phyloP scores from a whole-genome alignment of 2,113 vertebrate species.

The Phylloscopus whistleri region DNA sequence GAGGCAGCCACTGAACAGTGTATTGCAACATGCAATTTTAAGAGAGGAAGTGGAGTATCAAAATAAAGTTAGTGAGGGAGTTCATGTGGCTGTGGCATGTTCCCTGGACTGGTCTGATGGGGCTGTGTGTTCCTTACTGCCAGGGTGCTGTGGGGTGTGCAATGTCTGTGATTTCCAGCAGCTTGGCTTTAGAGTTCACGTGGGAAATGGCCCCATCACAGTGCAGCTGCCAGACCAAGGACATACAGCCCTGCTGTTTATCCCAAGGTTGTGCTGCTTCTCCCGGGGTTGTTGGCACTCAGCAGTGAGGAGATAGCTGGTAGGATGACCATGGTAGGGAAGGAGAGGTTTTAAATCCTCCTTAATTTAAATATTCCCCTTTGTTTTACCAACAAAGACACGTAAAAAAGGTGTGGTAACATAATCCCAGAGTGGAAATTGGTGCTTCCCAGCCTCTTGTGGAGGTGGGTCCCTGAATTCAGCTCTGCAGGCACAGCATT shows the following conservation, averaged over 20 bases:
- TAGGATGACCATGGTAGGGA: neutral
- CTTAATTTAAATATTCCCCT: neutral
- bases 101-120: neutral
- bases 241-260: neutral
- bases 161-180: neutral
- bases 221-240: neutral
- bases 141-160: neutral
- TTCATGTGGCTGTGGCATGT: rapidly evolving
- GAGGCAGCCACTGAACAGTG: neutral
- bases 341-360: neutral
- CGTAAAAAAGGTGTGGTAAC: neutral
- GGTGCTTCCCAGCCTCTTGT: neutral
- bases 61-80: neutral
- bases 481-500: neutral
- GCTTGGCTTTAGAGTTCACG: neutral
- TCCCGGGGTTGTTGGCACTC: neutral
- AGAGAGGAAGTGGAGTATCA: neutral
- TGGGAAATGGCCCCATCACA: neutral
- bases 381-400: neutral
- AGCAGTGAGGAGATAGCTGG: neutral
- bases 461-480: neutral
- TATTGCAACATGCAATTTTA: neutral
- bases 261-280: neutral
- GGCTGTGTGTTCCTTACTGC: neutral
- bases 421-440: rapidly evolving